phyloP scores from a whole-genome alignment of 2,113 vertebrate species.

The Sprattus sprattus region DNA sequence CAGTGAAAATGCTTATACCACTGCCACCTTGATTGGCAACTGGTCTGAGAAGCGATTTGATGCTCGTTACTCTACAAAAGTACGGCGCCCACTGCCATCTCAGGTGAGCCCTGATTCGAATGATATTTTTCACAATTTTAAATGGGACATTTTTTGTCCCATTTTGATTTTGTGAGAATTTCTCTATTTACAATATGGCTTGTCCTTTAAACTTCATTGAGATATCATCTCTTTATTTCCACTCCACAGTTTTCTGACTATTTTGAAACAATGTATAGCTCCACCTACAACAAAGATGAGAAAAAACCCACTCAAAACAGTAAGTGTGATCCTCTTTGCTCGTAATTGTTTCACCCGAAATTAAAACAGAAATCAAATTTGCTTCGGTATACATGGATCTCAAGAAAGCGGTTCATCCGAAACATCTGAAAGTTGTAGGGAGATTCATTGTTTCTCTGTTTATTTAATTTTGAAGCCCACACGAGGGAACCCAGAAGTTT shows the following conservation, averaged over 20 bases:
- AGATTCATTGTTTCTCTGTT: background rate
- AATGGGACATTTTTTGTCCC: too few species aligned
- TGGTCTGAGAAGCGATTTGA: conserved; percentile 71
- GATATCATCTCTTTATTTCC: conserved; percentile 37
- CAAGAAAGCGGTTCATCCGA: too few species aligned
- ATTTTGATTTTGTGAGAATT: background rate
- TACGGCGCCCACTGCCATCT: conserved; percentile 65
- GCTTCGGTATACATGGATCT: too few species aligned
- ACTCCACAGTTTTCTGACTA: conserved; percentile 63
- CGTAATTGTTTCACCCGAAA: background rate
- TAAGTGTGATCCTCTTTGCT: conserved; percentile 27
- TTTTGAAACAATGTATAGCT: conserved; percentile 65
- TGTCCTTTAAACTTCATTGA: background rate
- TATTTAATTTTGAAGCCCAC: background rate
- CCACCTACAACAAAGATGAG: conserved; percentile 53
- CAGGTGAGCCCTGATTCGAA: conserved; percentile 56
- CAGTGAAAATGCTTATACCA: conserved; percentile 64
- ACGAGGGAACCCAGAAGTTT: conserved; percentile 44
- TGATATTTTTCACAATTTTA: background rate
- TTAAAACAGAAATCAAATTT: too few species aligned
- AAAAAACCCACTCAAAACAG: conserved; percentile 29
- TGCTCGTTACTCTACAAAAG: conserved; percentile 42
- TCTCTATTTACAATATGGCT: background rate
- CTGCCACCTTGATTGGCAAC: conserved; percentile 66
- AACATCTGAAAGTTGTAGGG: background rate